A percentile compares a stretch with the other conserved stretches of the same genome.
These are phyloP conservation scores for Raja brachyura DNA, from an alignment of 2,113 vertebrate genomes.

Conservation along the genomic window DNA sequence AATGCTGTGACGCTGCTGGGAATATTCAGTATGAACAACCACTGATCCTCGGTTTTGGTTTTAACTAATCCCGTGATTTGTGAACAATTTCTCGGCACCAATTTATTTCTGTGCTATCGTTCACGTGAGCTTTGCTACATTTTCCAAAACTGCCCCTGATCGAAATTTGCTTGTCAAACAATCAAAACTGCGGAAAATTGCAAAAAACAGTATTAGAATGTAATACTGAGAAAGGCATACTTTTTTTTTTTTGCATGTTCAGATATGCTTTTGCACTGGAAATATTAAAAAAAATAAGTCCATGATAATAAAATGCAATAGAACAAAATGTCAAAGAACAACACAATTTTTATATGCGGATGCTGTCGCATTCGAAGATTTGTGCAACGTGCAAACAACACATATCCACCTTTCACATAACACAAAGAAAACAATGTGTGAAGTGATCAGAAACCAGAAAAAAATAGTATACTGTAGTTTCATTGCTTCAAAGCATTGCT, in stretches of 20 bases:
- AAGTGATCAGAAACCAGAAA: constrained; percentile 21
- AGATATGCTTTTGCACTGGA: background rate
- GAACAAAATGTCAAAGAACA: constrained; percentile 35
- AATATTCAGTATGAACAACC: background rate
- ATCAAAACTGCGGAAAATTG: constrained; percentile 15
- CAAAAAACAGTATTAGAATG: constrained; percentile 19
- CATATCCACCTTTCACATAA: constrained; percentile 27
- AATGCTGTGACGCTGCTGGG: background rate
- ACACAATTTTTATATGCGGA: constrained; percentile 19
- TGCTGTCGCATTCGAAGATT: constrained; percentile 8
- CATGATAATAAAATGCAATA: constrained; percentile 34
- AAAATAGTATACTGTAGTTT: constrained; percentile 39
- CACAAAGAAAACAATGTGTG: constrained; percentile 37
- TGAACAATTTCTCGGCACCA: background rate
- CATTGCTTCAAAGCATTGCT: constrained; percentile 36
- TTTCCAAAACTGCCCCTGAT: constrained; percentile 5
- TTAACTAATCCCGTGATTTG: background rate
- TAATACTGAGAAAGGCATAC: background rate
- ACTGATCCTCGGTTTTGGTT: background rate
- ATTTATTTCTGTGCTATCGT: constrained; percentile 22
- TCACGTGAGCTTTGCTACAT: background rate
- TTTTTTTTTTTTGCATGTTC: background rate
- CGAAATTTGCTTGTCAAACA: background rate
- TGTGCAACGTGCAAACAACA: constrained; percentile 34
- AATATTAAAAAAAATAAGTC: background rate